phyloP scores from a whole-genome alignment of 2,888 invertebrate genomes.

The Temnothorax unifasciatus region DNA sequence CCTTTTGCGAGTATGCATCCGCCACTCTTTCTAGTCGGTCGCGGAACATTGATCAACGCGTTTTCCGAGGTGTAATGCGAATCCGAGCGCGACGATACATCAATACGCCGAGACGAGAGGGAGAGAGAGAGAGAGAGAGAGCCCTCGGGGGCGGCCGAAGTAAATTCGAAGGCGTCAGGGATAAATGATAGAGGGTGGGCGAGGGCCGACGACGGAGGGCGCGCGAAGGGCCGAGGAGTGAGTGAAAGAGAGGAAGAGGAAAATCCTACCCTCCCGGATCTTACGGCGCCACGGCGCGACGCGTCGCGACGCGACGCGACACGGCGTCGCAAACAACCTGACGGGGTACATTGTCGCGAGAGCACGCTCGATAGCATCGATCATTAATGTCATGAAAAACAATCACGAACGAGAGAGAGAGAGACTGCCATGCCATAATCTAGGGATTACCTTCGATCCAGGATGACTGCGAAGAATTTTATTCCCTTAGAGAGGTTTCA shows the following conservation, averaged over 20 bases:
- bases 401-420: constrained; percentile 56
- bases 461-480: not conserved
- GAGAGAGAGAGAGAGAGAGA: constrained; percentile 27
- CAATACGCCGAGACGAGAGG: constrained; percentile 51
- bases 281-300: constrained; percentile 74
- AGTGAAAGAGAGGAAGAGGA: constrained; percentile 48
- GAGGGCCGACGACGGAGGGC: constrained; percentile 2
- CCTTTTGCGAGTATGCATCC: constrained; percentile 8
- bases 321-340: constrained; percentile 75
- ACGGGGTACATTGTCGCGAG: constrained; percentile 65
- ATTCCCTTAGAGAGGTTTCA: not conserved
- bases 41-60: constrained; percentile 59
- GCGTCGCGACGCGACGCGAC: constrained; percentile 30
- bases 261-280: constrained; percentile 70
- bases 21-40: constrained; percentile 9
- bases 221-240: constrained; percentile 32
- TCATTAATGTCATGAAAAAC: constrained; percentile 75
- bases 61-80: constrained; percentile 57
- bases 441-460: not conserved
- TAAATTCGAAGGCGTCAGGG: constrained; percentile 79
- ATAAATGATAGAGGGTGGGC: constrained; percentile 72
- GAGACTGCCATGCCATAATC: not conserved
- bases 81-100: constrained; percentile 66
- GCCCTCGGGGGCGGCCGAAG: constrained; percentile 69
- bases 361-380: constrained; percentile 71